phyloP scores from a whole-genome alignment of 1,140 invertebrate genomes.

The Drosophila ficusphila region DNA sequence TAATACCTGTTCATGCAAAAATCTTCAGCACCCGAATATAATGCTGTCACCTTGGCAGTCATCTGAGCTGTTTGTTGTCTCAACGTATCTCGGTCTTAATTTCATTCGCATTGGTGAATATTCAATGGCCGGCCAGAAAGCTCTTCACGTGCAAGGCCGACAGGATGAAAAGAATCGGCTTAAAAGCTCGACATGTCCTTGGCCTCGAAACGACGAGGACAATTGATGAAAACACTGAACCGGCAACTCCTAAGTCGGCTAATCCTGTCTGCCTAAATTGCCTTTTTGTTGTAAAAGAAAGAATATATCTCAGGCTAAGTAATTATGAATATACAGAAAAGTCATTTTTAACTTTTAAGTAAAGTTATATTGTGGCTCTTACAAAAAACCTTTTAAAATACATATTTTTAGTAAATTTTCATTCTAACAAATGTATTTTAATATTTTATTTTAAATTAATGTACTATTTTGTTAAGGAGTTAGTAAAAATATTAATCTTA shows the following conservation, averaged over 20 bases:
- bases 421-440: no score
- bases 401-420: no score
- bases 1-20: slow-evolving; percentile 5
- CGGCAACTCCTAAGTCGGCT: slow-evolving; percentile 26
- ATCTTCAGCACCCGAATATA: slow-evolving; percentile 24
- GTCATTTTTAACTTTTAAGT: no score
- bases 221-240: slow-evolving; percentile 32
- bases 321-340: not conserved
- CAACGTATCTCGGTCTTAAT: slow-evolving; percentile 30
- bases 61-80: slow-evolving; percentile 43
- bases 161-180: slow-evolving; percentile 33
- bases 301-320: slow-evolving; percentile 2
- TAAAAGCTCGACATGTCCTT: slow-evolving; percentile 29
- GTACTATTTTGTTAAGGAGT: no score
- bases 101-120: slow-evolving; percentile 30
- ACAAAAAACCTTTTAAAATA: no score
- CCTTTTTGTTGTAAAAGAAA: slow-evolving; percentile 18
- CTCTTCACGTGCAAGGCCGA: not conserved
- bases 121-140: slow-evolving; percentile 7
- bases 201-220: slow-evolving; percentile 2
- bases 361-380: no score
- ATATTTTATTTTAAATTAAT: no score
- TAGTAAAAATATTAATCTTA: not conserved
- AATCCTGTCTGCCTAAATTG: slow-evolving; percentile 59
- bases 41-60: slow-evolving; percentile 47